Evolutionary conservation across 1,140 invertebrate genomes (phyloP).

Genomic region (Bombus cullumanus): DNA sequence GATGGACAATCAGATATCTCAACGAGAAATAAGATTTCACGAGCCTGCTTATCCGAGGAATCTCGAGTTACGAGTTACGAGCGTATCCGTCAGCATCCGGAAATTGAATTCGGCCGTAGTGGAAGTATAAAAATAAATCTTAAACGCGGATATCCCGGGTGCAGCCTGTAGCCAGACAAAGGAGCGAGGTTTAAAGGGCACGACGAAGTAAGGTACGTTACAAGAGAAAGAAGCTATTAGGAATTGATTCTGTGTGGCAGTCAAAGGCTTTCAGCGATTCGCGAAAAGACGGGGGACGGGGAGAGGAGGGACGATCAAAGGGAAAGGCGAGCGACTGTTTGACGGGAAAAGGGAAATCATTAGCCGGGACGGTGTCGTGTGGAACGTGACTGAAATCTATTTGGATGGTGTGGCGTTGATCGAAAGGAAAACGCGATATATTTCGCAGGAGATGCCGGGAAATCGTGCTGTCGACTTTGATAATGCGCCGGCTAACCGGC

Average conservation of each 20-base stretch:
- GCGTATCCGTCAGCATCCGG: conserved; percentile 41
- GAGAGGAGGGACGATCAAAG: conserved; percentile 13
- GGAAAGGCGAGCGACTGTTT: conserved; percentile 14
- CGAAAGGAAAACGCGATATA: conserved; percentile 23
- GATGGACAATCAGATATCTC: conserved; percentile 11
- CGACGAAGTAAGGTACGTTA: neutral
- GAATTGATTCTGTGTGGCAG: conserved; percentile 48
- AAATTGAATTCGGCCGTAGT: conserved; percentile 41
- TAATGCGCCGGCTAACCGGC: neutral
- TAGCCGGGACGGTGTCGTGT: conserved; percentile 35
- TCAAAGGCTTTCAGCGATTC: conserved; percentile 8
- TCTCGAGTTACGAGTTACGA: conserved; percentile 44
- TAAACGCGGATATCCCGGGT: neutral
- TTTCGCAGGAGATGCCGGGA: neutral
- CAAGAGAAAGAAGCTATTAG: conserved; percentile 42
- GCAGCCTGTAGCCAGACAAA: neutral
- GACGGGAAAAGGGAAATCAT: conserved; percentile 24
- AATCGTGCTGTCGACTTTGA: conserved; percentile 16
- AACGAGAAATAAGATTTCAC: conserved; percentile 38
- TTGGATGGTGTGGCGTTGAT: neutral
- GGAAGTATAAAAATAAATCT: conserved; percentile 50
- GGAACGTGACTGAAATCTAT: conserved; percentile 41
- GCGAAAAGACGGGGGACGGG: neutral
- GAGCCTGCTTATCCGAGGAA: neutral
- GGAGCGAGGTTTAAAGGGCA: neutral